Evolutionary conservation across 2,888 invertebrate genomes (phyloP).

Genomic region (Charanyca ferruginea): DNA sequence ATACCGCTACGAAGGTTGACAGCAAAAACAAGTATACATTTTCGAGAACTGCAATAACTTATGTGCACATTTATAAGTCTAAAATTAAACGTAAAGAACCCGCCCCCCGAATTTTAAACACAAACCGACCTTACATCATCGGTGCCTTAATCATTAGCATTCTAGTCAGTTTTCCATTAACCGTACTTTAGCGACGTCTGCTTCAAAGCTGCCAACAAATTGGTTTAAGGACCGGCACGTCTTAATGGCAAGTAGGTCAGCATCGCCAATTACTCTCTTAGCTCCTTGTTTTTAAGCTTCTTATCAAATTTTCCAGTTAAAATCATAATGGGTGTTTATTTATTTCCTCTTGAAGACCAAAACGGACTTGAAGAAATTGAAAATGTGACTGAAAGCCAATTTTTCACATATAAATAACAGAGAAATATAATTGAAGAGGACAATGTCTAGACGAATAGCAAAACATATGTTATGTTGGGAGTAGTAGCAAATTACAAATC

Average conservation of each 20-base stretch:
- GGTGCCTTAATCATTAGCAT: constrained; percentile 50
- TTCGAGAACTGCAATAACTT: too few relatives aligned
- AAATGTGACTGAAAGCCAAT: too few relatives aligned
- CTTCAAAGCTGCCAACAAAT: constrained; percentile 52
- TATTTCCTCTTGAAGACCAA: too few relatives aligned
- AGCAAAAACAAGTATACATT: too few relatives aligned
- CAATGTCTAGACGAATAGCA: constrained; percentile 25
- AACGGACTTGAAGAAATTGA: too few relatives aligned
- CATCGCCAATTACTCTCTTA: constrained; percentile 3
- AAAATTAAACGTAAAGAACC: constrained; percentile 5
- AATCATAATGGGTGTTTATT: background rate
- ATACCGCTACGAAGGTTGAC: too few relatives aligned
- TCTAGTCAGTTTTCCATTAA: constrained; percentile 59
- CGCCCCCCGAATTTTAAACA: constrained; percentile 8
- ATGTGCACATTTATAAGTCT: background rate
- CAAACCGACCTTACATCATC: constrained; percentile 33
- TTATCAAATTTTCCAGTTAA: constrained; percentile 4
- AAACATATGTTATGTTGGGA: background rate
- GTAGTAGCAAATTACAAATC: background rate
- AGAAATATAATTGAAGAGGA: too few relatives aligned
- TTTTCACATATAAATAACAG: too few relatives aligned
- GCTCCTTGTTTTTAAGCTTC: constrained; percentile 8
- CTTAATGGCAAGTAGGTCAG: constrained; percentile 48
- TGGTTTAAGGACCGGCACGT: constrained; percentile 55
- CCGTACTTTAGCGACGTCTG: constrained; percentile 52